Evolutionary conservation across 2,888 invertebrate genomes (phyloP).

Genomic region (Protonemura montana): DNA sequence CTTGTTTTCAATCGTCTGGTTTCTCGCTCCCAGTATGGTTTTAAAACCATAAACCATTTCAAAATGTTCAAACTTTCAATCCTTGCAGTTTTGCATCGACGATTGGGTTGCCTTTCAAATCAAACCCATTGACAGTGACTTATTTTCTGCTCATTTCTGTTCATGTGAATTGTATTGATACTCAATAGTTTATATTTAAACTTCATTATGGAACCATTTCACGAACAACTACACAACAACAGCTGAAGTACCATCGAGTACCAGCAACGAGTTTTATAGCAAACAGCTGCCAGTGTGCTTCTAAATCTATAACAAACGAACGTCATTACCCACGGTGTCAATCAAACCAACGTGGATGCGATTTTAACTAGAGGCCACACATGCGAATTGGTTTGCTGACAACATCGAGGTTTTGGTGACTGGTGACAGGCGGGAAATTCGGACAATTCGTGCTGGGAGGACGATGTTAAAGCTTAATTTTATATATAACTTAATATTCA

Average conservation of each 20-base stretch:
- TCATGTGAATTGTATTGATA: background rate
- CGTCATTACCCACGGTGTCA: background rate
- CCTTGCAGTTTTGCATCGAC: too few species aligned
- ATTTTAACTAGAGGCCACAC: background rate
- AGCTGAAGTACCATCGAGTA: background rate
- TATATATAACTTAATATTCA: too few species aligned
- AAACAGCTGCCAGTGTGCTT: background rate
- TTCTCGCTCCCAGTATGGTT: too few species aligned
- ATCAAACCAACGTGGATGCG: background rate
- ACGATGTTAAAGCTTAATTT: background rate
- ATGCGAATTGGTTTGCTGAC: background rate
- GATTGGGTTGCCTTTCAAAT: too few species aligned
- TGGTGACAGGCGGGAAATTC: background rate
- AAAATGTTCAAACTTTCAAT: too few species aligned
- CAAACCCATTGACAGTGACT: background rate
- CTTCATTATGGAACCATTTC: background rate
- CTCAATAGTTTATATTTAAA: background rate
- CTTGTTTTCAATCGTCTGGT: too few species aligned
- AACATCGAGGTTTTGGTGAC: background rate
- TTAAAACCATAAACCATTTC: too few species aligned
- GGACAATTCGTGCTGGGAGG: background rate
- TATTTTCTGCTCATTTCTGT: background rate
- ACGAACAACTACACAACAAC: background rate
- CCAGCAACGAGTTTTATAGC: background rate
- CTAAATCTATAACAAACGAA: conserved; percentile 7